Conservation (phyloP, 2,113 vertebrate genomes). For the Microcebus griseorufus region DNA sequence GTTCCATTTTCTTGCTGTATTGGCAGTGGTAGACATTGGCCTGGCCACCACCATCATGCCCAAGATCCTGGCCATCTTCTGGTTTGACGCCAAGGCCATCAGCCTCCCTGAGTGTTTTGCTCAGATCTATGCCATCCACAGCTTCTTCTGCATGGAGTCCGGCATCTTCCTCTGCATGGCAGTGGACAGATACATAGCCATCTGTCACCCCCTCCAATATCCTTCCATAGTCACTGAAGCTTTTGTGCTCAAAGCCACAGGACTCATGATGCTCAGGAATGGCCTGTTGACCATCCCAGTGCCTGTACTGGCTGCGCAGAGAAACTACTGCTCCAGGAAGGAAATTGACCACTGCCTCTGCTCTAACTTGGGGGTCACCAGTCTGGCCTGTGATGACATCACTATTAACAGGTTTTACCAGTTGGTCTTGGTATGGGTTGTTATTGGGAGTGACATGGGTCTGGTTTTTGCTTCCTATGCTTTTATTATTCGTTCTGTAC, state of each 20-base stretch:
- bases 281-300: neutral
- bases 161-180: constrained; percentile 77
- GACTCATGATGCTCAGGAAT: constrained; percentile 52
- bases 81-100: neutral
- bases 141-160: accelerated
- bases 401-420: constrained; percentile 31
- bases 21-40: neutral
- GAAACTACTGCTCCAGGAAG: constrained; percentile 9
- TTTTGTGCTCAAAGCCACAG: accelerated
- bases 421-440: neutral
- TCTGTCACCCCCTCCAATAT: constrained; percentile 67
- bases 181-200: constrained; percentile 48
- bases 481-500: constrained; percentile 32
- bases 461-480: constrained; percentile 55
- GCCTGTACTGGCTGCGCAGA: constrained; percentile 43
- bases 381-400: constrained; percentile 63
- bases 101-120: constrained; percentile 22
- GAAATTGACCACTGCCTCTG: constrained; percentile 65
- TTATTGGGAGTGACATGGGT: neutral
- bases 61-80: constrained; percentile 65
- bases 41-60: constrained; percentile 49
- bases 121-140: constrained; percentile 74
- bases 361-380: constrained; percentile 60
- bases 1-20: constrained; percentile 45
- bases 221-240: neutral